Base-by-base conservation (phyloP, 2,797 vertebrate species). In the Pantherophis alleghaniensis region DNA sequence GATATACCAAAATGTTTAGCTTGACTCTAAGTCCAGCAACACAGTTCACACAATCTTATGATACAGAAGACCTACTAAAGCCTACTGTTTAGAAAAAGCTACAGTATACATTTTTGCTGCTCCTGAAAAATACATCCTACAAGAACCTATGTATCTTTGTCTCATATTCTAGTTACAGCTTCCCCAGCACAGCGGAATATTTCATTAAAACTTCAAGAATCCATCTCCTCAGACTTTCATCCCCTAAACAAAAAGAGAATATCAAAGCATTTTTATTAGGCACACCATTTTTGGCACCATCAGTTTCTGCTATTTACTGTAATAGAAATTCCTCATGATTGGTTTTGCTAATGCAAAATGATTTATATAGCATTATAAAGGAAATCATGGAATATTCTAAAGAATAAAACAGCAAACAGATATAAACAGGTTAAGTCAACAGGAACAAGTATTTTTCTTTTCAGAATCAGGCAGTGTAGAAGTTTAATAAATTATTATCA, bases 331-430 rank as follows among this genome's bases (percentile, higher is more conserved):
- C 94, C 93, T 93, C 95, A 89, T 94, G 95, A 95, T 86, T 93
- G 94, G 95, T 95, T 92, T 95, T 69, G 92, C 92, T 93, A 94
- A 96, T 94, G 94, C 94, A 96, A 94, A 91, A 86, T 95, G 89
- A 93, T 89, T 86, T 89, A 89, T 92, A 37, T 47, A 66, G 32
- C 74, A 94, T 89, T 94, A 92, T 74, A 94, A 94, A 91, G 32
- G 94, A 96, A 94, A 92, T 83, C 79, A 83, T 90, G 88, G 91
- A 92, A 89, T 14, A 90, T 95, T 94, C 92, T 95, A 92, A 92
- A 96, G 94, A 95, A 90, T 89, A 96, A 92, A 94, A 91, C 91
- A 37, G 92, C 94, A 95, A 97, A 96, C 95, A 91, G 89, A 94
- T 37, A 87, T 96, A 97, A 95, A 94, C 92, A 61, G 91, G 91